phyloP scores from a whole-genome alignment of 2,113 vertebrate genomes.

The Osmerus eperlanus region DNA sequence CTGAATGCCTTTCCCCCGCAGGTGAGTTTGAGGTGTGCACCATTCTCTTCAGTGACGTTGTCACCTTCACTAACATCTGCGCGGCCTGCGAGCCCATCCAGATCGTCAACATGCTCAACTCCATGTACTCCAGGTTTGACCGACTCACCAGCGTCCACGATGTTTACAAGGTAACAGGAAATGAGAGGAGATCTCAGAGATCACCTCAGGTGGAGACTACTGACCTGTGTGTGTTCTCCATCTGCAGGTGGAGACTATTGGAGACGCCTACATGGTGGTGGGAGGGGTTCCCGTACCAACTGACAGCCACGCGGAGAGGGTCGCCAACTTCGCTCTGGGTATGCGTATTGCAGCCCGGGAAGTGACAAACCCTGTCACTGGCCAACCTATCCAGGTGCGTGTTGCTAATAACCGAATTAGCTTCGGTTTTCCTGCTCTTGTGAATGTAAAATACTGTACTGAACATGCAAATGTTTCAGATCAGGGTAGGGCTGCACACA shows the following conservation, averaged over 20 bases:
- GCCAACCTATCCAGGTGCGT: constrained; percentile 67
- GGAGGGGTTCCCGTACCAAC: constrained; percentile 65
- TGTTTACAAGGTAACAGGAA: constrained; percentile 70
- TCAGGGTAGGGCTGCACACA: constrained; percentile 73
- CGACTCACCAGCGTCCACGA: constrained; percentile 64
- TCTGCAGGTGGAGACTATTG: constrained; percentile 67
- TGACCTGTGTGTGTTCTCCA: constrained; percentile 15
- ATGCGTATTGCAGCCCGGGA: constrained; percentile 72
- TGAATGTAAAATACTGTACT: neutral
- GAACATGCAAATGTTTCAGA: constrained; percentile 43
- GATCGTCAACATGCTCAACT: constrained; percentile 77
- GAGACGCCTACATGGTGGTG: constrained; percentile 75
- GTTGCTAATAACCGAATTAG: neutral
- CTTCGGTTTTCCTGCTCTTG: neutral
- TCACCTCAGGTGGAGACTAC: constrained; percentile 62
- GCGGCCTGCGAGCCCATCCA: constrained; percentile 75
- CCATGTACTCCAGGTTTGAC: constrained; percentile 77
- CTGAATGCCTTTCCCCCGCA: constrained; percentile 15
- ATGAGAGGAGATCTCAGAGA: neutral
- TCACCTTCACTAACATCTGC: constrained; percentile 79
- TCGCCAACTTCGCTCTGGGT: constrained; percentile 74
- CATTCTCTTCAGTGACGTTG: constrained; percentile 77
- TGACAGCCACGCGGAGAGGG: constrained; percentile 61
- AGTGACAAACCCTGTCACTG: constrained; percentile 67
- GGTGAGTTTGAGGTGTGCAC: constrained; percentile 78